phyloP scores from a whole-genome alignment of 2,888 invertebrate species.

The Rapana venosa region DNA sequence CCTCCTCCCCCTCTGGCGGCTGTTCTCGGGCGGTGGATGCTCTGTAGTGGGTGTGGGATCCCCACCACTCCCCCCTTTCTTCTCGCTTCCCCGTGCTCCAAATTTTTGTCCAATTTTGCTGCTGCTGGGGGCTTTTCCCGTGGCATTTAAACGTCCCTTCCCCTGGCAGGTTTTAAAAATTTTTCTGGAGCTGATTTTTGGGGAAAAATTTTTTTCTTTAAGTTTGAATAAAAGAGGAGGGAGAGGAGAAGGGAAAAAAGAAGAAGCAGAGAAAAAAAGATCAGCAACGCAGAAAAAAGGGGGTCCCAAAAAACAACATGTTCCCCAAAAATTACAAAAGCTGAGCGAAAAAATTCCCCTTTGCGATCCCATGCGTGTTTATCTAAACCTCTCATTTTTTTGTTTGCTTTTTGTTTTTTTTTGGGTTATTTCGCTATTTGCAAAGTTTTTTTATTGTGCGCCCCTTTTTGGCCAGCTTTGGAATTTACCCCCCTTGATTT shows the following conservation, averaged over 20 bases:
- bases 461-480: neutral
- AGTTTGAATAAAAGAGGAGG: neutral
- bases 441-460: neutral
- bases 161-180: slow-evolving; percentile 29
- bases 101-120: slow-evolving; percentile 31
- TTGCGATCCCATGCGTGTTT: neutral
- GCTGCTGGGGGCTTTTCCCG: slow-evolving; percentile 32
- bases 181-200: slow-evolving; percentile 28
- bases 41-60: neutral
- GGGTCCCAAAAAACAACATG: neutral
- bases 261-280: too few relatives aligned
- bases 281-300: neutral
- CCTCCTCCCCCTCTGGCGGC: neutral
- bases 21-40: neutral
- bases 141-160: slow-evolving; percentile 22
- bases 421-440: neutral
- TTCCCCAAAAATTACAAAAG: neutral
- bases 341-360: neutral
- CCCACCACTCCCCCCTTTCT: neutral
- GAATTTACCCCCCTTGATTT: neutral
- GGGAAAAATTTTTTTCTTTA: neutral
- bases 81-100: slow-evolving; percentile 13
- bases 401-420: neutral
- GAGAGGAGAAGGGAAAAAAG: neutral
- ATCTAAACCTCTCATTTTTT: slow-evolving; percentile 2